Evolutionary conservation across 2,888 invertebrate genomes (phyloP), one percentile per base, ranked within the genome.

Genomic region (Diabrotica balteata): DNA sequence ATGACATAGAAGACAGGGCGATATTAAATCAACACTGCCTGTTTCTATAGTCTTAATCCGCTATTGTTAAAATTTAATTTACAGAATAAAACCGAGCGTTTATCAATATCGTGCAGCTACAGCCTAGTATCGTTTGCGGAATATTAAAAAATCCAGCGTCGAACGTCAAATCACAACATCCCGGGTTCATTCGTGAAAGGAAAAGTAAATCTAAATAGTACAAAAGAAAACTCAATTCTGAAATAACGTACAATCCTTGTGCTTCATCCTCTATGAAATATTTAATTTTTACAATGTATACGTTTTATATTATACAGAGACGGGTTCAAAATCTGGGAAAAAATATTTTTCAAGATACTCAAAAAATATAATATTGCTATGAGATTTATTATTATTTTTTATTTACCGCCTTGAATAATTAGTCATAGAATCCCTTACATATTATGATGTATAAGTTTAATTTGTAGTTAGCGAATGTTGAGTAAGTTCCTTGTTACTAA

Each of bases 51-150:
- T 32, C 32, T 47, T 47, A 57, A 45, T 57, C 55, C 45, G n/a
- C 55, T 7, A 43, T 57, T 57, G 44, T 57, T n/a, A 43, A 57
- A 57, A 57, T 45, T 57, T 57, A 57, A 57, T 45, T 57, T 57
- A 11, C 45, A 44, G 55, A 44, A n/a, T 44, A 42, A 8, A 17
- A 57, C 17, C 8, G 45, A 57, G 4, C 11, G 45, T 57, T 57
- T 57, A 57, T 57, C 55, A 45, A 57, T 57, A 57, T 44, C 11
- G 7, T 47, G 47, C 8, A 47, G 47, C 32, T 17, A 45, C 55
- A 57, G 55, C 55, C 11, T 17, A 44, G 55, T 45, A 8, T 57
- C 17, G 55, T 45, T 44, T 43, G 43, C 54, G 17, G 11, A n/a
- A 57, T n/a, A 57, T 57, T 57, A 17, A 57, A 57, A 45, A 47